Conservation (phyloP, 2,113 vertebrate species). For the Tyrannus savana region DNA sequence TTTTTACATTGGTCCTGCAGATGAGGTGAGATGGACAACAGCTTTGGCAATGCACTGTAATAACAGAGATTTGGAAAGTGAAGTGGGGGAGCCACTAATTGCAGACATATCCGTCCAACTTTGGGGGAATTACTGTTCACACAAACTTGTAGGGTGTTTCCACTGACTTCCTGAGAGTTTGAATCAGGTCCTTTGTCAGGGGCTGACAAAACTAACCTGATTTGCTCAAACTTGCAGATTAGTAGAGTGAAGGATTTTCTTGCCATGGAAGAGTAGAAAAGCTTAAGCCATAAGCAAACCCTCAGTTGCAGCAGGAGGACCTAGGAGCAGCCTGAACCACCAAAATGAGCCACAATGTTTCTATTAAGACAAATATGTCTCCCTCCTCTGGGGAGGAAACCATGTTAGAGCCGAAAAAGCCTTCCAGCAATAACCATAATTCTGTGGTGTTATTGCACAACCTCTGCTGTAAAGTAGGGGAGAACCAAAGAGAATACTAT, state of each 20-base stretch:
- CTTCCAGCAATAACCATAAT: conserved; percentile 43
- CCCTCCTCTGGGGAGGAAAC: background rate
- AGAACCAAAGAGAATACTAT: conserved; percentile 40
- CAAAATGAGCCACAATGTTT: background rate
- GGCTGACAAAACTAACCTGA: background rate
- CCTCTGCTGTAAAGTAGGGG: background rate
- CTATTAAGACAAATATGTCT: conserved; percentile 34
- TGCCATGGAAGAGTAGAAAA: background rate
- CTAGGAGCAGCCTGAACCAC: background rate
- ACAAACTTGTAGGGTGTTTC: background rate
- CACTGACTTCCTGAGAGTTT: background rate
- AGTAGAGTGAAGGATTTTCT: background rate
- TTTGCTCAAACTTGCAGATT: background rate
- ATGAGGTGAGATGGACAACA: background rate
- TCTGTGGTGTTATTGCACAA: conserved; percentile 31
- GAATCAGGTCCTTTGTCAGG: background rate
- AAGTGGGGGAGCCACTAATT: background rate
- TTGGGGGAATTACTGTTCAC: background rate
- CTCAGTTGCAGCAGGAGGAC: background rate
- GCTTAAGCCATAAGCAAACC: background rate
- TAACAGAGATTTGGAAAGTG: background rate
- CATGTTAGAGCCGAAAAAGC: background rate
- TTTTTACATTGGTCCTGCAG: background rate
- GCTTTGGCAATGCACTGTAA: background rate
- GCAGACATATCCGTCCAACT: background rate